Conservation (phyloP, 2,888 invertebrate genomes). For the Nasonia oneida region DNA sequence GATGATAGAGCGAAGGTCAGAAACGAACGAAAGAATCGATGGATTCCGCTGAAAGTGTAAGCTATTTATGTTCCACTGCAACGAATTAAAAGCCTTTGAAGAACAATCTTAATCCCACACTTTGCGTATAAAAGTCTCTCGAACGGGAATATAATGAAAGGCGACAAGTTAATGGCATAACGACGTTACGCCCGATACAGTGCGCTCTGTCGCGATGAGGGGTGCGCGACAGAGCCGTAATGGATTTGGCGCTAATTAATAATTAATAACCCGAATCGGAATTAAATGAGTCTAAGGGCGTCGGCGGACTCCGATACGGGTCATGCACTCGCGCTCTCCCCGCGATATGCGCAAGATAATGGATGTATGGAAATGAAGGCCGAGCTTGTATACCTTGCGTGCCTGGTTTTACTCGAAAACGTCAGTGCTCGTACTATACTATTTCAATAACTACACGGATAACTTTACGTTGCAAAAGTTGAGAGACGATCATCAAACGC, state of each 20-base stretch:
- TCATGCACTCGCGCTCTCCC: conserved; percentile 26
- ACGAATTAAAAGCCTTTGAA: no score
- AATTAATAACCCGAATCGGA: conserved; percentile 78
- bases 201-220: conserved; percentile 59
- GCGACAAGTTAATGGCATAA: conserved; percentile 75
- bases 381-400: background rate
- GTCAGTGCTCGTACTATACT: background rate
- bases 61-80: no score
- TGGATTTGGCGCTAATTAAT: conserved; percentile 77
- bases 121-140: background rate
- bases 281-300: conserved; percentile 75
- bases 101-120: background rate
- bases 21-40: no score
- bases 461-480: background rate
- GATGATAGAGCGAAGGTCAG: no score
- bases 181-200: conserved; percentile 65
- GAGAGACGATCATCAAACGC: background rate
- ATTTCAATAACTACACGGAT: background rate
- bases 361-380: background rate
- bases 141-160: conserved; percentile 67
- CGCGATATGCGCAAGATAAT: background rate
- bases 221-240: conserved; percentile 76
- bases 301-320: conserved; percentile 52
- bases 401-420: background rate
- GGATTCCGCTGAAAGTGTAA: no score